Evolutionary conservation across 1,140 invertebrate species (phyloP), one percentile per base, ranked within the genome.

Genomic region (Heliconius hermathena): DNA sequence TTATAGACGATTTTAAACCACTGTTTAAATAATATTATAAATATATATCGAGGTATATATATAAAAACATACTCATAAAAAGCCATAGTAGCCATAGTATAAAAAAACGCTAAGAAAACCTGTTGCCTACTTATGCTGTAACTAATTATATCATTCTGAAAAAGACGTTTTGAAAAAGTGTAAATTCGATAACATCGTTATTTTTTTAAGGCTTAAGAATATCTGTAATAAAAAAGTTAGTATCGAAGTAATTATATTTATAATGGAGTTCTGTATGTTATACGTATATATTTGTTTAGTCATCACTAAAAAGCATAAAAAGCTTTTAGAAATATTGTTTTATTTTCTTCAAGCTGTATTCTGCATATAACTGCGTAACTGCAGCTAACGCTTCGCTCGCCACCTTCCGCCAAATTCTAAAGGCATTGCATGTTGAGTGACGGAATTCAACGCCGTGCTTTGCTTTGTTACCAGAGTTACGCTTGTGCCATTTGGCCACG

Each of bases 71-170:
- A 29, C 22, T 26, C 26, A 66, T 29, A 66, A n/a, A 22, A 66
- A 66, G 9, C 8, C 11, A 26, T 66, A 26, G 57, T 13, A 66
- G 57, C 11, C 3, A 22, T 13, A 57, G 22, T 66, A 16, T 26
- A 66, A 66, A 66, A 66, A 66, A 66, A 26, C 3, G 18, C 8
- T 66, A 57, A n/a, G 11, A 26, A 66, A 3, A 66, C 22, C 3
- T 66, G 57, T 26, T 29, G 60, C 22, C 13, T 11, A 26, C 60
- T 66, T 66, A 66, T 29, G n/a, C 22, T 66, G 22, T 66, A 66
- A 66, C n/a, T 66, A 66, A 66, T 66, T 66, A 66, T 66, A 26
- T 66, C 22, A 29, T 22, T 22, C 60, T 66, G 26, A 66, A 66
- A 66, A 26, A 66, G 9, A 66, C 26, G 57, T 66, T 66, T 66